These are phyloP conservation scores for Rhabdornis inornatus DNA, from an alignment of 2,113 vertebrate species.

Conservation along the genomic window DNA sequence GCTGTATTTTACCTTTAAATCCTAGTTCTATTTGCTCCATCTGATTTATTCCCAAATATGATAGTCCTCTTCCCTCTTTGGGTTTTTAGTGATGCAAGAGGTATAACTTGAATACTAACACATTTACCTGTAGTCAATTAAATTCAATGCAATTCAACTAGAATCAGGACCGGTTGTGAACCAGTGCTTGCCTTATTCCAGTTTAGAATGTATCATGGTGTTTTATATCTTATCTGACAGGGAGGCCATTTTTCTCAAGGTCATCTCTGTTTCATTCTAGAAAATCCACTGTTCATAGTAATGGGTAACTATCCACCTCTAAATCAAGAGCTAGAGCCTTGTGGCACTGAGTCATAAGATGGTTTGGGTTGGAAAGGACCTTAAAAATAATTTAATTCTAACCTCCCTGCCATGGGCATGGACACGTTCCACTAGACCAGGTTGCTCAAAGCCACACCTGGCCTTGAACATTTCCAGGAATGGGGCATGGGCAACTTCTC, in stretches of 20 bases:
- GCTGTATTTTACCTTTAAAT: not conserved
- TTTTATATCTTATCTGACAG: not conserved
- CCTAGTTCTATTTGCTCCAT: not conserved
- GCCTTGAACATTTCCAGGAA: not conserved
- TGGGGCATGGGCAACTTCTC: not conserved
- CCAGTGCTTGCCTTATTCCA: not conserved
- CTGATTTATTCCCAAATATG: not conserved
- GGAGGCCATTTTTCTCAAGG: not conserved
- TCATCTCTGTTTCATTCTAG: not conserved
- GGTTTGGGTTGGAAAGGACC: not conserved
- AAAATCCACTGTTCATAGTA: not conserved
- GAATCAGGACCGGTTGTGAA: not conserved
- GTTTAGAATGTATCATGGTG: not conserved
- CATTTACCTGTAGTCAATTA: not conserved
- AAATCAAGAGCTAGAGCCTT: not conserved
- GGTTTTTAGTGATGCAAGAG: not conserved
- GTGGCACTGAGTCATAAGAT: not conserved
- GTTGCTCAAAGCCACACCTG: not conserved
- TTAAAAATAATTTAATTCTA: not conserved
- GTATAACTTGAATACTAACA: not conserved
- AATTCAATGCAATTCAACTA: not conserved
- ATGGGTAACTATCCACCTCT: not conserved
- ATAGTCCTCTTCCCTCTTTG: not conserved
- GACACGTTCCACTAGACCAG: not conserved
- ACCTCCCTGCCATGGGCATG: fast-evolving